Base-by-base conservation (phyloP, 30 jellyfish, hydroid and myxozoan species). In the Sanderia malayensis region DNA sequence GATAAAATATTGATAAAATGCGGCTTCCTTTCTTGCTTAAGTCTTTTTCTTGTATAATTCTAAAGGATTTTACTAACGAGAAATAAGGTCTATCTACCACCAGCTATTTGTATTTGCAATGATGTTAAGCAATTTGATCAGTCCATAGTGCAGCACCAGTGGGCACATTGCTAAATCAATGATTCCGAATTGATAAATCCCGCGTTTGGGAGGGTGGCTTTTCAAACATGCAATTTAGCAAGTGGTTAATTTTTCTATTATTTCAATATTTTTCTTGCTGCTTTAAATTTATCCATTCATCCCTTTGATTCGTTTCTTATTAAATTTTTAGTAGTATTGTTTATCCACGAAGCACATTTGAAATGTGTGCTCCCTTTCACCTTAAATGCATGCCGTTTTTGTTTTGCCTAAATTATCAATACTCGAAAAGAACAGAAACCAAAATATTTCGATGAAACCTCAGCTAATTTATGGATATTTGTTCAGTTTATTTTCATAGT, bases 111-210 rank as follows among this genome's bases (percentile, higher is more conserved):
- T 61, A 76, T 76, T 76, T 76, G 63, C 73, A 31, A 66, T 76
- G 20, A 76, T 76, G 88, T 76, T 80, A 76, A 76, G 52, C 52
- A 73, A 53, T 76, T 76, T 76, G 88, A 76, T 61, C 88, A 76
- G 76, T 4, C 52, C 46, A 76, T 76, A 76, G 88, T 76, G 71
- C 53, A 76, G 80, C 88, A 76, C 88, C 88, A 76, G 88, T 76
- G 80, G 49, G 72, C 80, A 52, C 79, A 61, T 76, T 61, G 80
- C 57, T 55, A 76, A 76, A 58, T 76, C 88, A 76, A 76, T 76
- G 88, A 68, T 17, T 62, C 66, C 63, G 88, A 76, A 76, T 76
- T 44, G 32, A 44, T 24, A 71, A 37, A 71, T 71, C 22, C 63
- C 73, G 88, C 73, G n/a, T n/a, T n/a, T n/a, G n/a, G n/a, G n/a